Percentiles rank a stretch among this genome's conserved stretches.
phyloP scores from a whole-genome alignment of 2,888 invertebrate genomes.

The Caenorhabditis sinica region DNA sequence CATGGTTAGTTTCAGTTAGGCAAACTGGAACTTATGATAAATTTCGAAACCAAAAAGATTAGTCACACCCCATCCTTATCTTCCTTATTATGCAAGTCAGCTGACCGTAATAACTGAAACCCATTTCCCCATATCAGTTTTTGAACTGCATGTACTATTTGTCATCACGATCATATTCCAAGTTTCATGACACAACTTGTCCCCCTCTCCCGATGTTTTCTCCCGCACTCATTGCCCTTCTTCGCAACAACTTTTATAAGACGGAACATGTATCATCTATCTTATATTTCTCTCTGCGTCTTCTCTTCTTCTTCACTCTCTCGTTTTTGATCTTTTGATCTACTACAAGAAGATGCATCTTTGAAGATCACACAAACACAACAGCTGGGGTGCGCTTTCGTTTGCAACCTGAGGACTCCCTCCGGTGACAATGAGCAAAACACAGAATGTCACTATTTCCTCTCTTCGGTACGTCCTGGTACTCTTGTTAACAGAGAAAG shows the following conservation, averaged over 20 bases:
- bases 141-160: neutral
- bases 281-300: slow-evolving; percentile 10
- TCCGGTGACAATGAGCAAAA: neutral
- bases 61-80: neutral
- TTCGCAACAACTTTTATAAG: slow-evolving; percentile 16
- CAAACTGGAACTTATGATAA: neutral
- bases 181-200: neutral
- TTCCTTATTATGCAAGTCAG: neutral
- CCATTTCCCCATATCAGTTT: too few relatives aligned
- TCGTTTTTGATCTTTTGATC: slow-evolving; percentile 21
- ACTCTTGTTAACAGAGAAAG: slow-evolving; percentile 1
- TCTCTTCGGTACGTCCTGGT: neutral
- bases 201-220: neutral
- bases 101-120: neutral
- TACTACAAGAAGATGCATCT: neutral
- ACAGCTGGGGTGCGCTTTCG: neutral
- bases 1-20: neutral
- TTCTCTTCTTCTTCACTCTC: slow-evolving; percentile 8
- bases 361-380: neutral
- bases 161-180: neutral
- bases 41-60: neutral
- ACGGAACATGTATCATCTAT: neutral
- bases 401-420: slow-evolving; percentile 8
- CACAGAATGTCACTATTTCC: neutral
- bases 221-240: neutral